phyloP scores from a whole-genome alignment of 2,113 vertebrate species.

The Phodopus roborovskii region DNA sequence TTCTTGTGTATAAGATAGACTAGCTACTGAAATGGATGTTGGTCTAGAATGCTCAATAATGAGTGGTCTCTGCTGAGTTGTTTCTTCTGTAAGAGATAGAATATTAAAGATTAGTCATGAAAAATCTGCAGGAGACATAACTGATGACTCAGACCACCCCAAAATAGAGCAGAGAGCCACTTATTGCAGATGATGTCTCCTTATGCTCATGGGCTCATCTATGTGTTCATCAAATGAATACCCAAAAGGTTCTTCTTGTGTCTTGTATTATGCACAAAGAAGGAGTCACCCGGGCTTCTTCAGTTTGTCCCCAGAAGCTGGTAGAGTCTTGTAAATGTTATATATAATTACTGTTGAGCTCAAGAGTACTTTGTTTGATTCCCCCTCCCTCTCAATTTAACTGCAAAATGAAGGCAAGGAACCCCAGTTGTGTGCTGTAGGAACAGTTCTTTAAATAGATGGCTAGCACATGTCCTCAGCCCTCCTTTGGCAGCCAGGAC shows the following conservation, averaged over 20 bases:
- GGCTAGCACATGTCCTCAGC: too few species aligned
- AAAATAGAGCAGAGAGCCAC: neutral
- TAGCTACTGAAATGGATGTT: neutral
- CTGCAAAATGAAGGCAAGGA: neutral
- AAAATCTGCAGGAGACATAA: neutral
- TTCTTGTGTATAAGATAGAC: neutral
- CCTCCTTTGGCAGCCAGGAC: neutral
- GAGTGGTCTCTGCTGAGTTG: neutral
- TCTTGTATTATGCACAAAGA: neutral
- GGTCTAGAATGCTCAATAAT: neutral
- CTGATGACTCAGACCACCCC: neutral
- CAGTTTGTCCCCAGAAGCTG: too few species aligned
- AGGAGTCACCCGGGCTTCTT: neutral
- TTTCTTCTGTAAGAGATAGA: neutral
- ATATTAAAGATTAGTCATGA: neutral
- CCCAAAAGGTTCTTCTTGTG: neutral
- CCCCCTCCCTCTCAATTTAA: too few species aligned
- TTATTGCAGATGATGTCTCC: neutral
- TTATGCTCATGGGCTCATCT: fast-evolving
- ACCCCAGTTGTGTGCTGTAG: neutral
- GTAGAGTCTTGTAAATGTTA: neutral
- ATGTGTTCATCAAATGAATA: fast-evolving
- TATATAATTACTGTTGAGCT: neutral
- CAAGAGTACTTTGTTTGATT: neutral
- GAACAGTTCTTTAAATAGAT: neutral